Evolutionary conservation across 2,113 vertebrate genomes (phyloP).

Genomic region (Pungitius pungitius): DNA sequence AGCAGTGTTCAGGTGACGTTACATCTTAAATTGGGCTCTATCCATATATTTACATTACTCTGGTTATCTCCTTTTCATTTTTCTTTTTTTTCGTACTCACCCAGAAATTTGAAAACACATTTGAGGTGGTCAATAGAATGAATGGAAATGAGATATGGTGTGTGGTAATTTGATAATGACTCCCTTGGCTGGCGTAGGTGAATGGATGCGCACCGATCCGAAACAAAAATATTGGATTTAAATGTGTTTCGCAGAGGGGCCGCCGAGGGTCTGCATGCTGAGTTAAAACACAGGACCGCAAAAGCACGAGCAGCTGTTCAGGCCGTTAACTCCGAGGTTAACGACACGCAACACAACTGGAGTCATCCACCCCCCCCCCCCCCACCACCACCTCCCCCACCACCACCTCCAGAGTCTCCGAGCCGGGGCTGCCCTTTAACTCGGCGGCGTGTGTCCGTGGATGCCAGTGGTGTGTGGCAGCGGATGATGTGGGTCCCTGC

Average conservation of each 20-base stretch:
- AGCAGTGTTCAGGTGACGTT: slow-evolving; percentile 83
- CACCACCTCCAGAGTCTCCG: slow-evolving; percentile 33
- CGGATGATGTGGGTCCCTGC: slow-evolving; percentile 59
- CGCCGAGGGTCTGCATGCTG: slow-evolving; percentile 67
- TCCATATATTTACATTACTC: slow-evolving; percentile 83
- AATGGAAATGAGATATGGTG: slow-evolving; percentile 73
- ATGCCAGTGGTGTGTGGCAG: slow-evolving; percentile 61
- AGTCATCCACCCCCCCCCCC: slow-evolving; percentile 44
- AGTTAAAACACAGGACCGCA: slow-evolving; percentile 72
- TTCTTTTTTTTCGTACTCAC: slow-evolving; percentile 8
- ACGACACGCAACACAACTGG: slow-evolving; percentile 67
- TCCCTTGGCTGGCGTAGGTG: slow-evolving; percentile 76
- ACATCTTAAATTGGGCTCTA: slow-evolving; percentile 80
- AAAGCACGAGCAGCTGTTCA: slow-evolving; percentile 75
- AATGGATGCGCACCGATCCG: slow-evolving; percentile 63
- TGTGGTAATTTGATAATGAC: slow-evolving; percentile 72
- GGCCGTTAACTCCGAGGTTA: slow-evolving; percentile 74
- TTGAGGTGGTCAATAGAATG: slow-evolving; percentile 70
- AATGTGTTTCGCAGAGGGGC: slow-evolving; percentile 75
- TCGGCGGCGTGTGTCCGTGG: slow-evolving; percentile 58
- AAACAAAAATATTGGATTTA: slow-evolving; percentile 76
- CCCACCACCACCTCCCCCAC: not conserved
- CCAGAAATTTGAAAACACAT: slow-evolving; percentile 64
- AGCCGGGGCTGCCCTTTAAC: slow-evolving; percentile 67
- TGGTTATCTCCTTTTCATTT: slow-evolving; percentile 23